Base-by-base conservation (phyloP, 2,888 invertebrate species). In the Leucozona laternaria region DNA sequence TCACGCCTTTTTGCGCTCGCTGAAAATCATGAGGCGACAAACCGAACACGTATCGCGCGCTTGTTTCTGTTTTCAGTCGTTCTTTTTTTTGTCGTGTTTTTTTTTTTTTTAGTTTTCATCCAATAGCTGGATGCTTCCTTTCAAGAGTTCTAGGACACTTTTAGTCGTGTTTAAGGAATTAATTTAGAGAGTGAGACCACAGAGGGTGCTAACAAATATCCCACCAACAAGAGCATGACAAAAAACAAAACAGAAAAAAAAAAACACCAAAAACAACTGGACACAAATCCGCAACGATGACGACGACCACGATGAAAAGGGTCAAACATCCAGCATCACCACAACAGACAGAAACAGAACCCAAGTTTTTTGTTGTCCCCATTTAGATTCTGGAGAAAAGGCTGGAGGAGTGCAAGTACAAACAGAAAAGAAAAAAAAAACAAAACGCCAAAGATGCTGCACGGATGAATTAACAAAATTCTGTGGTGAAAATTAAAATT, bases 21-120 rank as follows among this genome's bases (percentile, higher is more conserved):
- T 82, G 71, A 75, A 82, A 86, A 82, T 82, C 86, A 82, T 75
- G 82, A 82, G 82, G 86, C 86, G 86, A 86, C 86, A 82, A 86
- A 86, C 86, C 86, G 86, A 82, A 82, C 82, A 86, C 78, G 86
- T 82, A 79, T 86, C 71, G 78, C 79, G 82, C 64, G 82, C 70
- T 86, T 82, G 72, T 82, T 75, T 77, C 60, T 57, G 75, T 66
- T 83, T 79, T 25, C 25, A 57, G 45, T 45, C 5, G 8, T 58
- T 64, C 17, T 45, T 70, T 53, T 55, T 50, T 34, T 34, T 34
- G n/a, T n/a, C n/a, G n/a, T n/a, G n/a, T n/a, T 79, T 55, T 11
- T 2, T 53, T 34, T 45, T 60, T n/a, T 40, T 57, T 10, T 62
- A 2, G 31, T 50, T 31, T 64, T 5, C 45, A 31, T 45, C 4